A percentile compares a stretch with the other conserved stretches of the same genome.
These are phyloP conservation scores for Drosophila heteroneura DNA, from an alignment of 2,888 invertebrate genomes.

Conservation along the genomic window DNA sequence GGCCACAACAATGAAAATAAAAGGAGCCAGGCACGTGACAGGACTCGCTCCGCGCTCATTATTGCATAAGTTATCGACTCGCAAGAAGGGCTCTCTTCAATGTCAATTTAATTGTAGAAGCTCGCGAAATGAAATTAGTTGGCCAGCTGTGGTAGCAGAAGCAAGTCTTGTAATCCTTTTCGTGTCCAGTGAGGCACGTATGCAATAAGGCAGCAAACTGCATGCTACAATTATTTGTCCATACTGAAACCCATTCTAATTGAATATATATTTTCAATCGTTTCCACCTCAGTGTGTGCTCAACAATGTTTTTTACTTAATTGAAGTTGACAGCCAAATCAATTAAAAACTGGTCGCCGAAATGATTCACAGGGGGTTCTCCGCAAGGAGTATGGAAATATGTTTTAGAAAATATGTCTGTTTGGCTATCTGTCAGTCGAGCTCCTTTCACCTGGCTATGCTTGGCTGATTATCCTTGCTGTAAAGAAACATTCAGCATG, in stretches of 20 bases:
- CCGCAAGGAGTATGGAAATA: too few species aligned
- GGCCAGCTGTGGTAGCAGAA: background rate
- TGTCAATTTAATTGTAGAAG: slow-evolving; percentile 52
- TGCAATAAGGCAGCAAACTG: slow-evolving; percentile 66
- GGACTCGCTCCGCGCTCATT: slow-evolving; percentile 68
- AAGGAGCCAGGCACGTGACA: slow-evolving; percentile 75
- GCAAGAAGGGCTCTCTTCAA: background rate
- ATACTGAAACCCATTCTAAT: slow-evolving; percentile 33
- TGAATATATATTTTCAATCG: slow-evolving; percentile 30
- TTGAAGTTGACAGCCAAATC: background rate
- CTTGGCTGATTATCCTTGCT: background rate
- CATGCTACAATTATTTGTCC: slow-evolving; percentile 40
- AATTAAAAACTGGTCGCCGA: background rate
- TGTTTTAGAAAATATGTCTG: too few species aligned
- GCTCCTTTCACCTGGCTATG: background rate
- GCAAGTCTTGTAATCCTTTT: slow-evolving; percentile 82
- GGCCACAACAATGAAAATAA: slow-evolving; percentile 72
- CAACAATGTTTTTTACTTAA: background rate
- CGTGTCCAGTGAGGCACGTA: slow-evolving; percentile 84
- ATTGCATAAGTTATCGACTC: slow-evolving; percentile 70
- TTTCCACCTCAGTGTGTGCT: too few species aligned
- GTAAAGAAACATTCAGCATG: slow-evolving; percentile 25
- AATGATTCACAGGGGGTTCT: too few species aligned
- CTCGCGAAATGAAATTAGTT: slow-evolving; percentile 37
- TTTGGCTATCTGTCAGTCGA: too few species aligned